Evolutionary conservation across 2,888 invertebrate species (phyloP).

Genomic region (Cataglyphis cursor): DNA sequence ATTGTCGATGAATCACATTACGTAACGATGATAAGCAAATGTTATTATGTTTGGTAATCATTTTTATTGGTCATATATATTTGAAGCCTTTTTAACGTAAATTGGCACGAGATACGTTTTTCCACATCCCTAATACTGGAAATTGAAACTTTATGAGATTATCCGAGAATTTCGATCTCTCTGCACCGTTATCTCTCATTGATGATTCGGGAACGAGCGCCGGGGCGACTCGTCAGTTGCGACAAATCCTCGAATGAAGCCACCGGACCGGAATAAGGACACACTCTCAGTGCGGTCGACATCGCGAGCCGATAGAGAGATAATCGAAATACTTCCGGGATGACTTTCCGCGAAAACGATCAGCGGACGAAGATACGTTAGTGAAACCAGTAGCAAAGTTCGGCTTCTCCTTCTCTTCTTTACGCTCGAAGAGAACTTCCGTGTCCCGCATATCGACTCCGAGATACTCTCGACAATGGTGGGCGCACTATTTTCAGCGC

Average conservation of each 20-base stretch:
- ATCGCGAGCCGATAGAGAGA: slow-evolving; percentile 29
- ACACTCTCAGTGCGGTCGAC: slow-evolving; percentile 9
- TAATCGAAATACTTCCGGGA: slow-evolving; percentile 59
- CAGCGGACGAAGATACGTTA: slow-evolving; percentile 1
- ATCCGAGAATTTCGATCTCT: slow-evolving; percentile 1
- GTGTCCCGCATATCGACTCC: slow-evolving; percentile 30
- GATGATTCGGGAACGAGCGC: neutral
- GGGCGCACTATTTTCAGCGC: slow-evolving; percentile 47
- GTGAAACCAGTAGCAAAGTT: slow-evolving; percentile 25
- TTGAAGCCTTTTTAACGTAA: slow-evolving; percentile 10
- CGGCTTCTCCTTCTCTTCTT: slow-evolving; percentile 33
- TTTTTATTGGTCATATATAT: neutral
- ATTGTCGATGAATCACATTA: slow-evolving; percentile 4
- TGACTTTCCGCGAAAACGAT: slow-evolving; percentile 50
- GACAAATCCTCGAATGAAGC: slow-evolving; percentile 40
- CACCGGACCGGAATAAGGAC: slow-evolving; percentile 32
- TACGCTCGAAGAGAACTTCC: slow-evolving; percentile 42
- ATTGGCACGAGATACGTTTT: neutral
- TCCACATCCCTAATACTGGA: neutral
- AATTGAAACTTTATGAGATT: slow-evolving; percentile 37
- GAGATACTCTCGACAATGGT: slow-evolving; percentile 20
- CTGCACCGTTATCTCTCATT: neutral
- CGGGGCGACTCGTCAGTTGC: slow-evolving; percentile 17
- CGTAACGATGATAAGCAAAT: neutral
- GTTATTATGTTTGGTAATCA: slow-evolving; percentile 13